Conservation (phyloP, 2,888 invertebrate genomes). For the Acleris holmiana region DNA sequence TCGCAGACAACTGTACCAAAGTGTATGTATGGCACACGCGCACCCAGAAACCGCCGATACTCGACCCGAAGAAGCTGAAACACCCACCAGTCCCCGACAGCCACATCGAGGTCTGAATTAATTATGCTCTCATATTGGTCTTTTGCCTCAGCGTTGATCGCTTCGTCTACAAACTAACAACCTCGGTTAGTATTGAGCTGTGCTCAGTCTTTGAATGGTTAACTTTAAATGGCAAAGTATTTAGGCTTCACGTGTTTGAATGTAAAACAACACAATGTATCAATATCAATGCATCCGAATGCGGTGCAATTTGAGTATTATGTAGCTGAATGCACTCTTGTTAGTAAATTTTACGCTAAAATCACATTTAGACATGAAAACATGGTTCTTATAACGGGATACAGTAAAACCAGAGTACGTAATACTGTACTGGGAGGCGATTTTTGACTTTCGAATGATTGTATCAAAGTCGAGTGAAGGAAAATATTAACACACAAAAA, state of each 20-base stretch:
- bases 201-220: conserved; percentile 18
- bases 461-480: too few species aligned
- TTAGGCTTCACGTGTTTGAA: background rate
- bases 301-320: too few species aligned
- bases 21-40: conserved; percentile 99
- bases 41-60: conserved; percentile 93
- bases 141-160: conserved; percentile 22
- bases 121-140: conserved; percentile 7
- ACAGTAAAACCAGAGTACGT: too few species aligned
- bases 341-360: too few species aligned
- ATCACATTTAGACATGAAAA: too few species aligned
- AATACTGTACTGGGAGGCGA: too few species aligned
- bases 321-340: too few species aligned
- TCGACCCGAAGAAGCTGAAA: conserved; percentile 85
- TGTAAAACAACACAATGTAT: background rate
- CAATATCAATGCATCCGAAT: too few species aligned
- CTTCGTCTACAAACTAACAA: too few species aligned
- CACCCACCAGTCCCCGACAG: conserved; percentile 66
- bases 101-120: conserved; percentile 72
- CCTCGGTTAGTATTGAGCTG: conserved; percentile 15
- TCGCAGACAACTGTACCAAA: conserved; percentile 95
- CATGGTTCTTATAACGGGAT: too few species aligned
- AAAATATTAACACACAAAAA: too few species aligned
- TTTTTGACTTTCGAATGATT: too few species aligned
- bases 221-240: background rate